Evolutionary conservation across 1,140 invertebrate genomes (phyloP).

Genomic region (Drosophila bocqueti): DNA sequence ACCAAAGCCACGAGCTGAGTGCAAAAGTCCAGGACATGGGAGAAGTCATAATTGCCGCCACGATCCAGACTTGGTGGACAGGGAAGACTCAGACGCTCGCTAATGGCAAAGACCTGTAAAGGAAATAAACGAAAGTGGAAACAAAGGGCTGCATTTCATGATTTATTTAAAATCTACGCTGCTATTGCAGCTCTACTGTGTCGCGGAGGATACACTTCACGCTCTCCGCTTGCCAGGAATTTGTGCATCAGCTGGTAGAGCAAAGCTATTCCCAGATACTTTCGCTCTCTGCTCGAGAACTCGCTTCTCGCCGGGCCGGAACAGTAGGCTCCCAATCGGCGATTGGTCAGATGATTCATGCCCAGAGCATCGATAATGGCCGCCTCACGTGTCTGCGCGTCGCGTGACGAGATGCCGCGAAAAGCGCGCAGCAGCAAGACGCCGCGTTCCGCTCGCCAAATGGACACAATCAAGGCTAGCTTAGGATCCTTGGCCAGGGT

Average conservation of each 20-base stretch:
- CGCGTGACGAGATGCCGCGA: conserved; percentile 94
- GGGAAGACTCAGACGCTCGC: conserved; percentile 93
- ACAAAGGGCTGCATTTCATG: neutral
- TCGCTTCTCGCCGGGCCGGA: conserved; percentile 87
- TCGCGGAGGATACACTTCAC: conserved; percentile 49
- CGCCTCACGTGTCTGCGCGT: conserved; percentile 97
- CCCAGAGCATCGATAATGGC: conserved; percentile 96
- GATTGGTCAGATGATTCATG: conserved; percentile 92
- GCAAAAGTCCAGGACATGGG: conserved; percentile 95
- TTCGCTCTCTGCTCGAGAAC: conserved; percentile 89
- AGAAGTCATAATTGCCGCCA: conserved; percentile 91
- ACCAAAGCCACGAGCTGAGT: conserved; percentile 89
- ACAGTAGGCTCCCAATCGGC: conserved; percentile 93
- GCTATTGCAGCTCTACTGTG: conserved; percentile 11
- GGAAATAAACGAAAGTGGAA: conserved; percentile 27
- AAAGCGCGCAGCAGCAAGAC: conserved; percentile 96
- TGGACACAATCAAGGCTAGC: conserved; percentile 92
- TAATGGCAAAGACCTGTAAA: conserved; percentile 94
- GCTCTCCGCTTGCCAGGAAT: conserved; percentile 42
- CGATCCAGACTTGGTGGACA: conserved; percentile 87
- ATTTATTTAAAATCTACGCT: conserved; percentile 2
- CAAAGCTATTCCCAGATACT: conserved; percentile 91
- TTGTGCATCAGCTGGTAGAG: conserved; percentile 87
- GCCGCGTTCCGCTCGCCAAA: conserved; percentile 93
- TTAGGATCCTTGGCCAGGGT: conserved; percentile 86